Evolutionary conservation across 2,113 vertebrate species (phyloP), one percentile per base, ranked within the genome.

Genomic region (Paedocypris sp.): DNA sequence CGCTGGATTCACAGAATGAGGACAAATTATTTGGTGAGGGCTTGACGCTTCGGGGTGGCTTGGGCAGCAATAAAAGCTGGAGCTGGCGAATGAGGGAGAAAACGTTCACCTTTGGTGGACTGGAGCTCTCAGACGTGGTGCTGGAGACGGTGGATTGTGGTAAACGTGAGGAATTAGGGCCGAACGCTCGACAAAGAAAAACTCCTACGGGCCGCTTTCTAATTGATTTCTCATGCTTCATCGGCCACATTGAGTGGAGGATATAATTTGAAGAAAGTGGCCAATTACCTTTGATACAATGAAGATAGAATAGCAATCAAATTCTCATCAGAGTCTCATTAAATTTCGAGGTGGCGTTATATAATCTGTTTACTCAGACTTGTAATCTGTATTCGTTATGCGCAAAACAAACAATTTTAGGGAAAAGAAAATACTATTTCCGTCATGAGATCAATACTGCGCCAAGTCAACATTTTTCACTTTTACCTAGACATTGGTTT

Each of bases 81-180:
- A 70, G 47, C 6, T 58, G 33, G 42, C 64, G 67, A 47, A 52
- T 16, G 60, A 32, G 62, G 72, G 70, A 57, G 69, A 73, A 70
- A 83, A 80, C 72, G 69, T 77, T 76, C 79, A 58, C 67, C 69
- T 60, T 85, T 80, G 81, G 81, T 82, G 78, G 58, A 60, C 18
- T 13, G 15, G 23, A 52, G 47, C 36, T 33, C 45, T 62, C 62
- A 12, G 33, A 62, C 16, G 47, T 36, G 13, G 16, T 50, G 64
- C 56, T 64, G 77, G 72, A 75, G 74, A 83, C 77, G 77, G 72
- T 73, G 78, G 78, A 84, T 78, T 77, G 54, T 75, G 80, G 67
- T 79, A 82, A 87, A 70, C 74, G 79, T 78, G 82, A 84, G 82
- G 80, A 78, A 84, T 82, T 77, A 73, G 72, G 51, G 58, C 31